These are phyloP conservation scores for Diarsia rubi DNA, from an alignment of 2,888 invertebrate species.

Conservation along the genomic window DNA sequence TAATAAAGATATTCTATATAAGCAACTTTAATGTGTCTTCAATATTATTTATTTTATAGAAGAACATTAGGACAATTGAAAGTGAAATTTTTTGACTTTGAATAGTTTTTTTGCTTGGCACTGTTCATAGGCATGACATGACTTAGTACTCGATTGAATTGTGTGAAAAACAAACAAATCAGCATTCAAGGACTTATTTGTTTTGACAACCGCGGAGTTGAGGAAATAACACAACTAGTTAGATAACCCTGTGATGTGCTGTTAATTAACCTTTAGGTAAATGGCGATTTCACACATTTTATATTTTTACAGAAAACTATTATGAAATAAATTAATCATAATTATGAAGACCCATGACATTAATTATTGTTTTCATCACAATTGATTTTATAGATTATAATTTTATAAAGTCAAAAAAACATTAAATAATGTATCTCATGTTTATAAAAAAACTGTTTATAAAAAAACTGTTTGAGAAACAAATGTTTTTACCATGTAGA, in stretches of 20 bases:
- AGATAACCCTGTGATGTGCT: not conserved
- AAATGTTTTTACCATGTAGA: slow-evolving; percentile 33
- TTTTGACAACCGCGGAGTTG: slow-evolving; percentile 15
- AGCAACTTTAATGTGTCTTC: not conserved
- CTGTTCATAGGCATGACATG: slow-evolving; percentile 11
- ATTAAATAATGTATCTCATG: not conserved
- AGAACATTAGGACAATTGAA: slow-evolving; percentile 32
- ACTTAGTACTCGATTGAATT: slow-evolving; percentile 19
- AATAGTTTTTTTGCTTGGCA: slow-evolving; percentile 3
- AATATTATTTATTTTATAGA: slow-evolving; percentile 15
- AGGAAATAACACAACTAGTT: slow-evolving; percentile 12
- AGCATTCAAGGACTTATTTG: slow-evolving; percentile 23
- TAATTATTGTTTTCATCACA: not conserved
- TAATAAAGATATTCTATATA: not conserved
- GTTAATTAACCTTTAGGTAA: not conserved
- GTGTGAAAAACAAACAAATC: slow-evolving; percentile 38
- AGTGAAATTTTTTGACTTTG: slow-evolving; percentile 42
- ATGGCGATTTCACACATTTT: not conserved
- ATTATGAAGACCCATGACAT: not conserved
- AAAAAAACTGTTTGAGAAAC: no score
- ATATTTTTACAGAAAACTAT: not conserved
- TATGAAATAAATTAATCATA: no score
- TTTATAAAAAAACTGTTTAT: slow-evolving; percentile 21
- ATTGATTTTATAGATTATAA: slow-evolving; percentile 34
- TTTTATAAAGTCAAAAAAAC: slow-evolving; percentile 30